These are phyloP conservation scores for Anguilla anguilla DNA, from an alignment of 2,797 vertebrate genomes.

Conservation along the genomic window DNA sequence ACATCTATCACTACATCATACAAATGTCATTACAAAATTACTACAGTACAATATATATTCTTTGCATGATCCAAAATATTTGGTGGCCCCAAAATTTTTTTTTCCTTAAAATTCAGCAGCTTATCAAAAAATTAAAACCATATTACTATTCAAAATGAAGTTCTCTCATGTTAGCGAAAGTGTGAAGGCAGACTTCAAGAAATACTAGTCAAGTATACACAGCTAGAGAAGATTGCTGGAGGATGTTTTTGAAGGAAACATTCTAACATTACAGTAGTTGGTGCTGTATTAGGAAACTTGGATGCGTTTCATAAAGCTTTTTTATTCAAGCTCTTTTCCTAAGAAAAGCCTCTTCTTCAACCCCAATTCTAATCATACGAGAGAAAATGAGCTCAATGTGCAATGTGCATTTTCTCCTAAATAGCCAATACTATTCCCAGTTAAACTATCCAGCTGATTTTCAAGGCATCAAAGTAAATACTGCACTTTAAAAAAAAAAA, in stretches of 20 bases:
- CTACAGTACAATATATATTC: conserved; percentile 99
- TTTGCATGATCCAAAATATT: conserved; percentile 99
- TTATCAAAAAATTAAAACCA: conserved; percentile 89
- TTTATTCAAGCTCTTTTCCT: conserved; percentile 50
- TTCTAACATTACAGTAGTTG: conserved; percentile 79
- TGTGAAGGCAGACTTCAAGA: conserved; percentile 81
- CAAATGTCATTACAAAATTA: conserved; percentile 99
- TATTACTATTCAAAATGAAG: conserved; percentile 88
- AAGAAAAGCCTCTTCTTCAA: conserved; percentile 74
- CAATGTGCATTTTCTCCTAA: conserved; percentile 52
- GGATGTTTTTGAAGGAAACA: conserved; percentile 81
- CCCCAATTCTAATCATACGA: conserved; percentile 82
- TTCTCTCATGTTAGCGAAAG: conserved; percentile 81
- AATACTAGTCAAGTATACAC: conserved; percentile 80
- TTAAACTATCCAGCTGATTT: conserved; percentile 59
- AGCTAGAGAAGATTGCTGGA: conserved; percentile 80
- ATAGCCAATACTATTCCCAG: conserved; percentile 52
- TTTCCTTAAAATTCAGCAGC: conserved; percentile 91
- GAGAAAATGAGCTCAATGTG: conserved; percentile 67
- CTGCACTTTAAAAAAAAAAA: conserved; percentile 58
- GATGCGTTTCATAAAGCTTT: conserved; percentile 77
- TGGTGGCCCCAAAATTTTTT: conserved; percentile 93
- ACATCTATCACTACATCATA: conserved; percentile 96
- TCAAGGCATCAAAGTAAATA: conserved; percentile 65
- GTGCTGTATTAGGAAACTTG: conserved; percentile 75